Percentiles rank a stretch among this genome's conserved stretches.
These are phyloP conservation scores for Omphaloscelis lunosa DNA, from an alignment of 2,888 invertebrate species.

Conservation along the genomic window DNA sequence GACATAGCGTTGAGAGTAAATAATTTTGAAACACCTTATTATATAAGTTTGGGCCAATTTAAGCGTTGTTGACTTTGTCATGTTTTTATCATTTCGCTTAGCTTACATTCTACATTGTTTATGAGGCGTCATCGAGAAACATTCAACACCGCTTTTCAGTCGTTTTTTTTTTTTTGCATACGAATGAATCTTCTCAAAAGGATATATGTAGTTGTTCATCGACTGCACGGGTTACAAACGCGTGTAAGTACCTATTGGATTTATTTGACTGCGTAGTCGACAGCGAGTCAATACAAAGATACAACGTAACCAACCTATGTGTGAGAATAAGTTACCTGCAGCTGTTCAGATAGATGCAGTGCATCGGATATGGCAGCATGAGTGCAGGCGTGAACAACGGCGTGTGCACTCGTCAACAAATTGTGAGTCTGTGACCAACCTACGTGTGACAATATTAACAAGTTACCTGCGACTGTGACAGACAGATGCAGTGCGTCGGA, in stretches of 20 bases:
- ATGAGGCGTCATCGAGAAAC: not conserved
- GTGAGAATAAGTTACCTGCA: slow-evolving; percentile 91
- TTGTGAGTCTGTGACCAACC: not conserved
- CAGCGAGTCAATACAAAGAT: not conserved
- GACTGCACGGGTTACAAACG: not conserved
- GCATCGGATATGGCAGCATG: slow-evolving; percentile 93
- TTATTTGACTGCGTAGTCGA: not conserved
- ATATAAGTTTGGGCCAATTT: slow-evolving; percentile 14
- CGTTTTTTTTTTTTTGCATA: not conserved
- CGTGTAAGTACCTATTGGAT: no score
- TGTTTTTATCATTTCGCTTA: not conserved
- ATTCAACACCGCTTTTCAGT: not conserved
- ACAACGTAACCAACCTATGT: not conserved
- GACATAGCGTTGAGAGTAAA: slow-evolving; percentile 7
- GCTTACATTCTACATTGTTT: not conserved
- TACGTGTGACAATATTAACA: not conserved
- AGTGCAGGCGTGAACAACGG: slow-evolving; percentile 86
- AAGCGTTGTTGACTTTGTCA: not conserved
- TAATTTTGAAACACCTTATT: slow-evolving; percentile 4
- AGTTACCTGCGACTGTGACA: slow-evolving; percentile 95
- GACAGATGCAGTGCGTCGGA: slow-evolving; percentile 96
- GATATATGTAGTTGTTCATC: not conserved
- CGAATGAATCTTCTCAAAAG: not conserved
- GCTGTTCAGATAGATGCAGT: slow-evolving; percentile 96
- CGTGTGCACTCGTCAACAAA: slow-evolving; percentile 71